Evolutionary conservation across 1,140 invertebrate species (phyloP).

Genomic region (Zaprionus gabonicus): DNA sequence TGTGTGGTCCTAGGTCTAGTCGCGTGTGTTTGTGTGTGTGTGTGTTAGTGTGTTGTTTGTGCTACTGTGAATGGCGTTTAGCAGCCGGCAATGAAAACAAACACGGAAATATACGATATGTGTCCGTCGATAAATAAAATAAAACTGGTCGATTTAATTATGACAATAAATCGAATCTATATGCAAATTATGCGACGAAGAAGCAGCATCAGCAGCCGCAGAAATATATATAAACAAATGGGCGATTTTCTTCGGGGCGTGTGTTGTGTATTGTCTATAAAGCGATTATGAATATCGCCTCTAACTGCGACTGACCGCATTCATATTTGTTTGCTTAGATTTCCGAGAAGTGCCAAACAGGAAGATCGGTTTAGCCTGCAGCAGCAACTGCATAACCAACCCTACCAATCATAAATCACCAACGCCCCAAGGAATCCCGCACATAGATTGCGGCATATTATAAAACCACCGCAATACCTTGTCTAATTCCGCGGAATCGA

Average conservation of each 20-base stretch:
- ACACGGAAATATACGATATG: slow-evolving; percentile 65
- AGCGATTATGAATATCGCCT: slow-evolving; percentile 51
- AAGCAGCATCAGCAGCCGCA: slow-evolving; percentile 27
- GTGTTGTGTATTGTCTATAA: slow-evolving; percentile 44
- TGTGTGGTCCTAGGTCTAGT: slow-evolving; percentile 3
- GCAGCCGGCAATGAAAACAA: slow-evolving; percentile 37
- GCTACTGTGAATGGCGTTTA: slow-evolving; percentile 17
- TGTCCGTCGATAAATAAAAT: slow-evolving; percentile 34
- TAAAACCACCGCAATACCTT: slow-evolving; percentile 55
- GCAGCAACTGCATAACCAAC: slow-evolving; percentile 39
- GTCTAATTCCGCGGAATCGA: slow-evolving; percentile 72
- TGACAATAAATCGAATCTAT: slow-evolving; percentile 72
- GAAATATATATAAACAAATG: slow-evolving; percentile 43
- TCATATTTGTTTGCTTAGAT: slow-evolving; percentile 30
- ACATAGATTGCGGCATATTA: slow-evolving; percentile 56
- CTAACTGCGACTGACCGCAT: slow-evolving; percentile 14
- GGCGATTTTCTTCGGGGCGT: slow-evolving; percentile 51
- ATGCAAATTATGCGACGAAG: slow-evolving; percentile 59
- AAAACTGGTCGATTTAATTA: slow-evolving; percentile 81
- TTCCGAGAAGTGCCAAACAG: slow-evolving; percentile 30
- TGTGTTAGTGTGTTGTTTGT: slow-evolving; percentile 2
- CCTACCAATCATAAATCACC: slow-evolving; percentile 62
- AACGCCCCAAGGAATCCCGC: background rate
- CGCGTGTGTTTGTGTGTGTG: background rate
- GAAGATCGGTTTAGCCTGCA: slow-evolving; percentile 2